Percentiles rank a stretch among this genome's conserved stretches.
Conservation (phyloP, 2,888 invertebrate species). For the Anaspis maculata region DNA sequence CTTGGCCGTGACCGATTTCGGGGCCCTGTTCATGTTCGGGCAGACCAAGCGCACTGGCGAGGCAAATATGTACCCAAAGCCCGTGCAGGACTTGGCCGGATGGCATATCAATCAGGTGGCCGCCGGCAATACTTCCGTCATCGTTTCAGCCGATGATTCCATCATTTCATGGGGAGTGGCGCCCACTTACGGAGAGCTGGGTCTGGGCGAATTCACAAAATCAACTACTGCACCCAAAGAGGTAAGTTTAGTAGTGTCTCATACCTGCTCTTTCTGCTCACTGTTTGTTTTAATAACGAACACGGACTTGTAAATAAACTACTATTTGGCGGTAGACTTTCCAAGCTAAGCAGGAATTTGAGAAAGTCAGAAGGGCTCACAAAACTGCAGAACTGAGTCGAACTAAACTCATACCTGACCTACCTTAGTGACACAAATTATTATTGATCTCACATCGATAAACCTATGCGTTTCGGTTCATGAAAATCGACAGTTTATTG, state of each 20-base stretch:
- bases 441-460: no score
- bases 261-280: background rate
- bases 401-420: no score
- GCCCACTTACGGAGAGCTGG: constrained; percentile 89
- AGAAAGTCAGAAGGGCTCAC: no score
- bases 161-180: constrained; percentile 91
- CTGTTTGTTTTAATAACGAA: no score
- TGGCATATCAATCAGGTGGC: constrained; percentile 85
- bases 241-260: constrained; percentile 46
- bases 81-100: constrained; percentile 86
- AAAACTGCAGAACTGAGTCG: no score
- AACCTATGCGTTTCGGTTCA: no score
- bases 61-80: constrained; percentile 95
- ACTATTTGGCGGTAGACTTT: no score
- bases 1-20: constrained; percentile 72
- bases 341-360: no score
- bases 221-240: constrained; percentile 88
- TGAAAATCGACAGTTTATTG: no score
- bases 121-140: constrained; percentile 73
- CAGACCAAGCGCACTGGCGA: constrained; percentile 90
- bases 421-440: no score
- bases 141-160: constrained; percentile 84
- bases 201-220: constrained; percentile 73
- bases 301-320: no score
- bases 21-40: constrained; percentile 75